A percentile compares a stretch with the other conserved stretches of the same genome.
phyloP scores from a whole-genome alignment of 2,113 vertebrate species.

The Ahaetulla prasina region DNA sequence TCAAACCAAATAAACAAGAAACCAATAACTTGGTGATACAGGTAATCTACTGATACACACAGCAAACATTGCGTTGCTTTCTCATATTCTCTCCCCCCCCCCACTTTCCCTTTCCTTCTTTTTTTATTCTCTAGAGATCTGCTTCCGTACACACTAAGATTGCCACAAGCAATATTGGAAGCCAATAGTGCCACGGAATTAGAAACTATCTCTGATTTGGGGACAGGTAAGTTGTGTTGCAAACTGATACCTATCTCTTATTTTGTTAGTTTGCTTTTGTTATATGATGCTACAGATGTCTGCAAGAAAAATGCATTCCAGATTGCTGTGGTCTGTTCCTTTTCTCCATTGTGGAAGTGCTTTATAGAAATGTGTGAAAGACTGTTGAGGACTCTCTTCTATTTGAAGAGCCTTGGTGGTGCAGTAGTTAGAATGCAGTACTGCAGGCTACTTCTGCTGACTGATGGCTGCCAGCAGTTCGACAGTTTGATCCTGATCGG shows the following conservation, averaged over 20 bases:
- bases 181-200: slow-evolving; percentile 81
- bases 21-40: background rate
- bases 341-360: background rate
- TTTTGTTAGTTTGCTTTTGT: background rate
- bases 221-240: slow-evolving; percentile 77
- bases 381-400: background rate
- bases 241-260: background rate
- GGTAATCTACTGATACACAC: background rate
- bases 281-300: background rate
- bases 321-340: background rate
- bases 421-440: background rate
- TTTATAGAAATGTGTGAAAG: background rate
- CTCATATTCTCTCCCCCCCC: background rate
- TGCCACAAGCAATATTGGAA: slow-evolving; percentile 83
- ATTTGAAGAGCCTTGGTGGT: background rate
- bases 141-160: slow-evolving; percentile 78
- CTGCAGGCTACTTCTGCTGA: background rate
- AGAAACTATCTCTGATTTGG: slow-evolving; percentile 82
- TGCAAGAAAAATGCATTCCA: background rate
- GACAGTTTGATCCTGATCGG: background rate
- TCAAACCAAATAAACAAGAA: background rate
- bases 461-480: background rate
- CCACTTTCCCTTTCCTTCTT: background rate
- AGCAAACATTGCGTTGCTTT: background rate
- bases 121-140: slow-evolving; percentile 79